Evolutionary conservation across 2,888 invertebrate genomes (phyloP).

Genomic region (Eupsilia transversa): DNA sequence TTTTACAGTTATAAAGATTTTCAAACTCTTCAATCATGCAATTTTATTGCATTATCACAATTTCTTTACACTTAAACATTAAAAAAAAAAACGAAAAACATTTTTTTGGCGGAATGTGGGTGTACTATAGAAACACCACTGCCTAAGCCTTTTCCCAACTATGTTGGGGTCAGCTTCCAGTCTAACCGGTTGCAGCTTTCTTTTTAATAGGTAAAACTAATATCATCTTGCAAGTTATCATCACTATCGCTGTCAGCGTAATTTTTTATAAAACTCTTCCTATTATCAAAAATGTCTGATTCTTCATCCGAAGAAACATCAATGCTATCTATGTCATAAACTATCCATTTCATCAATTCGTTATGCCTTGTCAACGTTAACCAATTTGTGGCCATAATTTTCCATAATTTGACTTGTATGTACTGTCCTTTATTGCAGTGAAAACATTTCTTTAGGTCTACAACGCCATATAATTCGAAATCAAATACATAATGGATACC

Average conservation of each 20-base stretch:
- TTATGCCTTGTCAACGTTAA: slow-evolving; percentile 74
- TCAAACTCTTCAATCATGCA: slow-evolving; percentile 6
- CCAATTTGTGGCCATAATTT: slow-evolving; percentile 81
- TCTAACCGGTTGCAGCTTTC: neutral
- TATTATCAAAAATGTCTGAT: slow-evolving; percentile 51
- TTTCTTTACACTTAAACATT: neutral
- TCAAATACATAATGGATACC: slow-evolving; percentile 80
- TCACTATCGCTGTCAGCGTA: slow-evolving; percentile 71
- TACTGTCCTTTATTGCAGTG: slow-evolving; percentile 83
- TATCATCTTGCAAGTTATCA: slow-evolving; percentile 70
- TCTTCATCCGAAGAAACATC: slow-evolving; percentile 82
- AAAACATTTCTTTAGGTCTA: slow-evolving; percentile 70
- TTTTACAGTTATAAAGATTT: neutral
- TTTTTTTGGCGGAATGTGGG: neutral
- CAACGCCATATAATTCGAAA: slow-evolving; percentile 82
- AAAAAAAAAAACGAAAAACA: neutral
- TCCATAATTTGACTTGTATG: slow-evolving; percentile 78
- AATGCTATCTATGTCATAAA: slow-evolving; percentile 81
- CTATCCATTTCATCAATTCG: slow-evolving; percentile 80
- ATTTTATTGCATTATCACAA: slow-evolving; percentile 39
- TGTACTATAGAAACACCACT: neutral
- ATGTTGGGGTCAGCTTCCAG: neutral
- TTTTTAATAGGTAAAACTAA: slow-evolving; percentile 19
- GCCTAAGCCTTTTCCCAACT: neutral
- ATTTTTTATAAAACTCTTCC: slow-evolving; percentile 67